A percentile compares a stretch with the other conserved stretches of the same genome.
phyloP scores from a whole-genome alignment of 2,797 vertebrate species.

The Chanos chanos region DNA sequence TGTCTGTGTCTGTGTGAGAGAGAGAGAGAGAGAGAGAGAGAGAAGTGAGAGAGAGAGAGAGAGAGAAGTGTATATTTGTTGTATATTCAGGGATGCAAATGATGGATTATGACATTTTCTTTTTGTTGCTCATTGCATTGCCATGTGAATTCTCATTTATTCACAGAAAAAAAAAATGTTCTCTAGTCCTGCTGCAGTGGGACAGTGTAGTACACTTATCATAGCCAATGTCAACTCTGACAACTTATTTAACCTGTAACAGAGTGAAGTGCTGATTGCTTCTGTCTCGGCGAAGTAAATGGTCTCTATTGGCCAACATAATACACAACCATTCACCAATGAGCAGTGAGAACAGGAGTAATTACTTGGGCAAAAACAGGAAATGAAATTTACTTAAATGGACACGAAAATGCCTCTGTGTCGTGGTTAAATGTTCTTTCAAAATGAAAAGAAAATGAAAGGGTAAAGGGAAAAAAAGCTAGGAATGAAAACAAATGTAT shows the following conservation, averaged over 20 bases:
- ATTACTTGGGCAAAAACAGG: constrained; percentile 35
- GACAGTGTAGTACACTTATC: no score
- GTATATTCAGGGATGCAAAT: no score
- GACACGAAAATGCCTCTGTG: constrained; percentile 27
- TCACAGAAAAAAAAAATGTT: no score
- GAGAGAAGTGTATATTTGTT: no score
- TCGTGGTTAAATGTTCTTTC: constrained; percentile 18
- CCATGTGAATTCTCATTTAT: no score
- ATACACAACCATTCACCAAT: background rate
- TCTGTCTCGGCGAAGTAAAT: background rate
- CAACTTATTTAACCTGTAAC: background rate
- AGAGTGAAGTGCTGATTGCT: background rate
- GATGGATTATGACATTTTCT: no score
- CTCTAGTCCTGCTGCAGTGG: no score
- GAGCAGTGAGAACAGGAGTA: background rate
- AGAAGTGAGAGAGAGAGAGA: no score
- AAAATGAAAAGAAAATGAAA: constrained; percentile 31
- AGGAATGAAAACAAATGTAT: constrained; percentile 37
- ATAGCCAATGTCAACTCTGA: no score
- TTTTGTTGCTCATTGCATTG: no score
- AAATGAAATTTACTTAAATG: constrained; percentile 41
- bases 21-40: no score
- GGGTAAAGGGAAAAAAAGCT: constrained; percentile 4
- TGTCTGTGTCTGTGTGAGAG: no score
- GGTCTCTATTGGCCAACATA: background rate